A percentile compares a stretch with the other conserved stretches of the same genome.
phyloP scores from a whole-genome alignment of 92 coral and sea anemone genomes.

The Porites divaricata region DNA sequence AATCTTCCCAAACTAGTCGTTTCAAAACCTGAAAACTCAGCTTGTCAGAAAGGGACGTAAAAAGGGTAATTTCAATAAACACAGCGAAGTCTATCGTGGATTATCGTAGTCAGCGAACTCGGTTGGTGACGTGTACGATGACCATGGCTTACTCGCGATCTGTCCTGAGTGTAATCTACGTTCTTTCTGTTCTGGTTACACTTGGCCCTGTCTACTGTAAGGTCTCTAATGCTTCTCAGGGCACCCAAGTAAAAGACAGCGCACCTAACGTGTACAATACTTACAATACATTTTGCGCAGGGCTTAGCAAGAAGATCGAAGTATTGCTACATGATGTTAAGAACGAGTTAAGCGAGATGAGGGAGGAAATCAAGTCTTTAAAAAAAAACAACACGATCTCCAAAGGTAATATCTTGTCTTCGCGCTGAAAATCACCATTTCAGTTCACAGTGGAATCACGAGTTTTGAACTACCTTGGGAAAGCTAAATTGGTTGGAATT shows the following conservation, averaged over 20 bases:
- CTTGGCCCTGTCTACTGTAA: neutral
- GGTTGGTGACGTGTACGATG: neutral
- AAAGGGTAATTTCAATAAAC: neutral
- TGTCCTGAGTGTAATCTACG: neutral
- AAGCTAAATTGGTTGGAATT: too few relatives aligned
- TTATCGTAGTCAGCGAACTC: neutral
- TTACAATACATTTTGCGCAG: neutral
- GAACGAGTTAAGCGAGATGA: conserved; percentile 5
- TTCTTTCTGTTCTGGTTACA: neutral
- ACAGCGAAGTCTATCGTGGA: neutral
- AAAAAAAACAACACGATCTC: neutral
- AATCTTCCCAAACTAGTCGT: neutral
- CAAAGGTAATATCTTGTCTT: neutral
- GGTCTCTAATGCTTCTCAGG: neutral
- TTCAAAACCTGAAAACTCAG: conserved; percentile 1
- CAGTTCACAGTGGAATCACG: neutral
- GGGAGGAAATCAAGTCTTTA: conserved; percentile 5
- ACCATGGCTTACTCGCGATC: neutral
- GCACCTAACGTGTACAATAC: neutral
- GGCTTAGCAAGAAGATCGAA: conserved; percentile 4
- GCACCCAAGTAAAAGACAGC: neutral
- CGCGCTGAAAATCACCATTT: neutral
- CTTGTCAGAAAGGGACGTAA: neutral
- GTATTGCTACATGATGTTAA: neutral
- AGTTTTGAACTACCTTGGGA: too few relatives aligned